Conservation (phyloP, 2,113 vertebrate species). For the Siphamia tubifer region DNA sequence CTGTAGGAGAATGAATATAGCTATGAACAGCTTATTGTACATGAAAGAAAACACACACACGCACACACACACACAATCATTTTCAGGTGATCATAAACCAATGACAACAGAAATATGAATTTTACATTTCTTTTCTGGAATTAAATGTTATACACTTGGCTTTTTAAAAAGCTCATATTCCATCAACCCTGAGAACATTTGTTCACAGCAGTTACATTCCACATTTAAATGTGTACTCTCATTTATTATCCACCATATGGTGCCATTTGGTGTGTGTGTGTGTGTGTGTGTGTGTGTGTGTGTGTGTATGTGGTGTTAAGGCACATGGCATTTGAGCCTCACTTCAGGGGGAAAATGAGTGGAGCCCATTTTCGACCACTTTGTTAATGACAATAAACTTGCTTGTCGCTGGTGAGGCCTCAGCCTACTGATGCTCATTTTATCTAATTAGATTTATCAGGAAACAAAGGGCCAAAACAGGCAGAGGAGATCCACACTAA, state of each 20-base stretch:
- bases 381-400: constrained; percentile 60
- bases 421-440: constrained; percentile 52
- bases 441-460: constrained; percentile 72
- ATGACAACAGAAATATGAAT: neutral
- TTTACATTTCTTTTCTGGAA: too few relatives aligned
- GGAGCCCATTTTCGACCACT: constrained; percentile 29
- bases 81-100: neutral
- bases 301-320: too few relatives aligned
- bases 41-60: too few relatives aligned
- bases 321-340: neutral
- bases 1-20: too few relatives aligned
- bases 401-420: constrained; percentile 44
- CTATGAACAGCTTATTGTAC: too few relatives aligned
- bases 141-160: too few relatives aligned
- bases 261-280: too few relatives aligned
- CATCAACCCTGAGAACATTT: neutral
- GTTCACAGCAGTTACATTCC: neutral
- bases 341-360: constrained; percentile 37
- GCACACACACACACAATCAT: too few relatives aligned
- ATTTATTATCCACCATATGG: neutral
- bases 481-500: constrained; percentile 64
- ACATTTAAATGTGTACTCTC: neutral
- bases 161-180: neutral
- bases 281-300: too few relatives aligned
- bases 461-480: constrained; percentile 61